These are phyloP conservation scores for Dromiciops gliroides DNA, from an alignment of 2,113 vertebrate species.

Conservation along the genomic window DNA sequence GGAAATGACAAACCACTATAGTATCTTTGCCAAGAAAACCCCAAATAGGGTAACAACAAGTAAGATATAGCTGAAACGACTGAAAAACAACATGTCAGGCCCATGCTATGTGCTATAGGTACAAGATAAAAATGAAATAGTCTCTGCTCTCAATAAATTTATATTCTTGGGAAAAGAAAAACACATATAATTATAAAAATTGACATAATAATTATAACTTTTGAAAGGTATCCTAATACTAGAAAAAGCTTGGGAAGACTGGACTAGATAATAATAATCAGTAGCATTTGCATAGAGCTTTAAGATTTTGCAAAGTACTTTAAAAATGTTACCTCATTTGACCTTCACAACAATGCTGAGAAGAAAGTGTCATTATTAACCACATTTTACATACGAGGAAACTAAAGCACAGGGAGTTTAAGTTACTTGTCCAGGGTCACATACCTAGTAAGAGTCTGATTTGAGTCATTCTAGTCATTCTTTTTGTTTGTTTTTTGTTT, in stretches of 20 bases:
- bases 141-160: neutral
- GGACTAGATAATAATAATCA: neutral
- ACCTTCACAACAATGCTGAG: neutral
- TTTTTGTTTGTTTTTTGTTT: too few relatives aligned
- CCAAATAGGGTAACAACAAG: neutral
- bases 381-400: neutral
- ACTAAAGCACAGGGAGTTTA: too few relatives aligned
- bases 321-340: neutral
- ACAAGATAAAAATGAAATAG: neutral
- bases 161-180: neutral
- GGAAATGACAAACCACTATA: too few relatives aligned
- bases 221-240: neutral
- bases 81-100: too few relatives aligned
- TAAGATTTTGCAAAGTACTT: neutral
- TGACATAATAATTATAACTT: too few relatives aligned
- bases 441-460: neutral
- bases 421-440: neutral
- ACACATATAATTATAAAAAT: neutral
- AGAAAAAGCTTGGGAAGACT: neutral
- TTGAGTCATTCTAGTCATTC: neutral
- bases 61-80: too few relatives aligned
- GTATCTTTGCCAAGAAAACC: too few relatives aligned
- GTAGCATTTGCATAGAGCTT: neutral
- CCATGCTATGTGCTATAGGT: neutral
- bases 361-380: neutral